These are phyloP conservation scores for Epinephelus malabaricus DNA, from an alignment of 2,797 vertebrate genomes.

Conservation along the genomic window DNA sequence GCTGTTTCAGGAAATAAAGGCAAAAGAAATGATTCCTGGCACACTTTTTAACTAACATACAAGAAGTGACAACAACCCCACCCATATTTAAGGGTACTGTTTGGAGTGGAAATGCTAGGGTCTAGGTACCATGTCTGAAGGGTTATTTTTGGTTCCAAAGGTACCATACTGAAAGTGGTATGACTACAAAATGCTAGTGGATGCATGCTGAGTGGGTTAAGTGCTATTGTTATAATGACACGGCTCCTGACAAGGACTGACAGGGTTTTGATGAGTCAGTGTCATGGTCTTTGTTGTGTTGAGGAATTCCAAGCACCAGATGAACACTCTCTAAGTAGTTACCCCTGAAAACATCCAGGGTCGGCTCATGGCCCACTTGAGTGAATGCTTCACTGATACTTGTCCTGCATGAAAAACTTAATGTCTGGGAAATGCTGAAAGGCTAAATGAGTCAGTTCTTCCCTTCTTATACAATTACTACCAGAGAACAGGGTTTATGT, in stretches of 20 bases:
- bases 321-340: constrained; percentile 1
- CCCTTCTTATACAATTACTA: neutral
- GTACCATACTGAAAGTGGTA: no score
- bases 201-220: neutral
- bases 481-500: neutral
- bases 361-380: neutral
- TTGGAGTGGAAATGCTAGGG: no score
- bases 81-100: no score
- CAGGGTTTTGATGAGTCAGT: neutral
- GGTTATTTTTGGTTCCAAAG: no score
- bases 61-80: no score
- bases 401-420: neutral
- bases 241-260: neutral
- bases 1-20: no score
- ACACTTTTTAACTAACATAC: no score
- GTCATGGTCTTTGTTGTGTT: neutral
- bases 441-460: constrained; percentile 6
- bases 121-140: no score
- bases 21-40: no score
- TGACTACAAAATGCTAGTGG: neutral
- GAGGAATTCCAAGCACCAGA: neutral
- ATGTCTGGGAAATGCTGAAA: neutral
- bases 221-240: neutral
- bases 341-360: constrained; percentile 13
- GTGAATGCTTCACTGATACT: constrained; percentile 9